Evolutionary conservation across 1,140 invertebrate species (phyloP).

Genomic region (Drosophila micromelanica): DNA sequence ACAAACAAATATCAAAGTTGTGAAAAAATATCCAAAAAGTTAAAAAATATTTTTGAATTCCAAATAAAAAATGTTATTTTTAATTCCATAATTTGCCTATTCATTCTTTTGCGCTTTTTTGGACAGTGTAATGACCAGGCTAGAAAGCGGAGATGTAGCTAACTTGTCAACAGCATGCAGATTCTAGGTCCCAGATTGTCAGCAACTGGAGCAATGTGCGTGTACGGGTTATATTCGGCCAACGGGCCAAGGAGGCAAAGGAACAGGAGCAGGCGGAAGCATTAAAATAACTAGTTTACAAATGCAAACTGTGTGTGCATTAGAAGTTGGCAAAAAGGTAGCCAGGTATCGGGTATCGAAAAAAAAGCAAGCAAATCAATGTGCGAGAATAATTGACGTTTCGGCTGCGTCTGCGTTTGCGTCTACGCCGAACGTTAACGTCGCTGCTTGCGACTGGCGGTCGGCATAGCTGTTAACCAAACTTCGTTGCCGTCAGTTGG

Average conservation of each 20-base stretch:
- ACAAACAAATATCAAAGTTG: too few species aligned
- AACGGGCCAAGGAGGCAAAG: neutral
- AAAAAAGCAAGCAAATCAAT: constrained; percentile 46
- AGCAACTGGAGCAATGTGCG: constrained; percentile 26
- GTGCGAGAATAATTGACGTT: constrained; percentile 69
- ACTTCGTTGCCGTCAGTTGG: constrained; percentile 54
- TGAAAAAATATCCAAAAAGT: too few species aligned
- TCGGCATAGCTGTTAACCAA: constrained; percentile 75
- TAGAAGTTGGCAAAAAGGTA: constrained; percentile 49
- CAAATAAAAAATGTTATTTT: too few species aligned
- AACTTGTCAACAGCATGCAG: constrained; percentile 28
- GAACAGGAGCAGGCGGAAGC: constrained; percentile 38
- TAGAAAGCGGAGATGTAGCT: constrained; percentile 26
- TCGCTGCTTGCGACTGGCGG: constrained; percentile 25
- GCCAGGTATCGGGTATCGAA: constrained; percentile 37
- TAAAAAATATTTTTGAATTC: too few species aligned
- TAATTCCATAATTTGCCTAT: too few species aligned
- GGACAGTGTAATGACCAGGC: constrained; percentile 24
- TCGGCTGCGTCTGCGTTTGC: constrained; percentile 48
- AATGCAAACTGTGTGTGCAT: constrained; percentile 47
- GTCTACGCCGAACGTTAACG: constrained; percentile 22
- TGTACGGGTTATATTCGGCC: constrained; percentile 9
- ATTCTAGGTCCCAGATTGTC: constrained; percentile 27
- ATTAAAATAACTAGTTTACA: constrained; percentile 69
- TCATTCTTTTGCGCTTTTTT: neutral